Base-by-base conservation (phyloP, 2,888 invertebrate species). In the Drosophila algonquin region DNA sequence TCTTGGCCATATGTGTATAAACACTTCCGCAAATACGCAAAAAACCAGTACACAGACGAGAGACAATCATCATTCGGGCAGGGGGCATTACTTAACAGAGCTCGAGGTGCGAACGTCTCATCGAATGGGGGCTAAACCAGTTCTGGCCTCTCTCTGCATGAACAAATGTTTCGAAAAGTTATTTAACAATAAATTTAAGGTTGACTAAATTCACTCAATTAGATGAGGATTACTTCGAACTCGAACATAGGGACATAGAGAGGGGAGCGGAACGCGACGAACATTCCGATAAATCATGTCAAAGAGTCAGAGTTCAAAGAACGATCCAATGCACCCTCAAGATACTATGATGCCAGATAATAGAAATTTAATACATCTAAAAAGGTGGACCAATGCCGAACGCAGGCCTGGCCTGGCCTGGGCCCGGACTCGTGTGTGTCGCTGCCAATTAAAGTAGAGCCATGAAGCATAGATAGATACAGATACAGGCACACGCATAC, bases 1-100 rank as follows among this genome's bases (percentile, higher is more conserved):
- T 16, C 10, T 44, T 51, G 18, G 47, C 14, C 32, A 32, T 54
- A 24, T 45, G 57, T 18, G 9, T 45, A 45, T 40, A 69, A 65
- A 73, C 73, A 76, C 75, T 75, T 75, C 75, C 75, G 75, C 69
- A 76, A 77, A 77, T 77, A 75, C 57, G 72, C 63, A 51, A 75
- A 71, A 74, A 70, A 74, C 73, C 76, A 79, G 74, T 80, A 79
- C 80, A 63, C 46, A 47, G 46, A 46, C 35, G 52, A 59, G 60
- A 73, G 67, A 79, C 76, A 85, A 76, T 81, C 58, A 79, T 81
- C 40, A n/a, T n/a, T 40, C 70, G 65, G 21, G 21, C 21, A 21
- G 21, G 54, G 55, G 65, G 59, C 75, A 75, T 63, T 63, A 67
- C 62, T 81, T 70, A 75, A 81, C 70, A 73, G 55, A 47, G n/a